Base-by-base conservation (phyloP, 2,888 invertebrate species). In the Slavum lentiscoides region DNA sequence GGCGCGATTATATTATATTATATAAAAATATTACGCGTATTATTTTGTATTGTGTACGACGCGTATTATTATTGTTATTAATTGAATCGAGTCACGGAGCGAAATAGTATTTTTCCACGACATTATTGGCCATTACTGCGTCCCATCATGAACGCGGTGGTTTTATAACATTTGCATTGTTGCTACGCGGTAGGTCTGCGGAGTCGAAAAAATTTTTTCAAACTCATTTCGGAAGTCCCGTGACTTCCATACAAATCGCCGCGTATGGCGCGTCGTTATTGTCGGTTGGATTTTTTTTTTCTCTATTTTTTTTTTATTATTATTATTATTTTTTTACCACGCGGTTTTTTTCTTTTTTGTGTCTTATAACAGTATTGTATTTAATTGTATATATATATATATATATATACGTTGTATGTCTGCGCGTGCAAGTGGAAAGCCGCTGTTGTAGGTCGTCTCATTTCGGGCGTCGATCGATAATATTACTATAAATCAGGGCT, bases 51-150 rank as follows among this genome's bases (percentile, higher is more conserved):
- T n/a, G n/a, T n/a, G n/a, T 30, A 30, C 4, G 2, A 4, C 30
- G 30, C 30, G 30, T 4, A 30, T 30, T 30, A 30, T 30, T 30
- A 30, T 30, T 30, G 30, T 67, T 62, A 61, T 37, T 77, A 77
- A 77, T 69, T 9, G 77, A 77, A 69, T 53, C 77, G 37, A 69
- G 77, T 77, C 77, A 77, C 77, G 76, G 59, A 76, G 23, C 30
- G 21, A 77, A 70, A 70, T 70, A 21, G 70, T 55, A 62, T 77
- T 77, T 77, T 77, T 43, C 30, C 30, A 70, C 76, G 66, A 58
- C 59, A 59, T 67, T 30, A n/a, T 61, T 62, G 69, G 49, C 53
- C 49, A 70, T 77, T 70, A 77, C 49, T 39, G 53, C 69, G 49
- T 77, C 76, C 53, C 69, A 77, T 77, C 77, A 77, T 77, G 77